Conservation (phyloP, 2,797 vertebrate species). For the Enteromius treurensis region DNA sequence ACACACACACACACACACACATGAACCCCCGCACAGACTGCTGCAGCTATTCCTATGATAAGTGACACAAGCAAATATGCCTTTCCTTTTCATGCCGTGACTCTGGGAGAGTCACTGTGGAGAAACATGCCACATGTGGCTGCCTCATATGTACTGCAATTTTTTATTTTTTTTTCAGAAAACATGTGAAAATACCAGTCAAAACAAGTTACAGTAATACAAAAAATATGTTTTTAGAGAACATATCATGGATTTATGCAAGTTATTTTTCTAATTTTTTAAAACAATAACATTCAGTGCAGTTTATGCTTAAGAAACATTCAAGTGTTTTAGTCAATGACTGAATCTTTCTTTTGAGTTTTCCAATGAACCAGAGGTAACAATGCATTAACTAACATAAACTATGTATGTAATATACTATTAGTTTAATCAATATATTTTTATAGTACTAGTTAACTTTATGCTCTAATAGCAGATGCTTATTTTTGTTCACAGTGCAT, state of each 20-base stretch:
- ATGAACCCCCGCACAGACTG: constrained; percentile 40
- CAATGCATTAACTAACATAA: background rate
- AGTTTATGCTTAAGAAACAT: background rate
- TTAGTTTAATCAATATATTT: background rate
- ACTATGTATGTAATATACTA: background rate
- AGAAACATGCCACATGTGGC: constrained; percentile 69
- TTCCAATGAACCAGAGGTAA: background rate
- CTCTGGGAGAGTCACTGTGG: constrained; percentile 57
- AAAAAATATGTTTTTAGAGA: background rate
- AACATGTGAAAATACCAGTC: background rate
- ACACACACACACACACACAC: constrained; percentile 35
- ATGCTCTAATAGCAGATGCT: no score
- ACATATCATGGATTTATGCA: background rate
- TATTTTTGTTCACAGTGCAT: no score
- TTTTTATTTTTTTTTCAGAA: fast-evolving
- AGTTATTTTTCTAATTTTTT: background rate
- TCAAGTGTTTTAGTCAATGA: background rate
- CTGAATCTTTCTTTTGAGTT: background rate
- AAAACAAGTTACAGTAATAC: background rate
- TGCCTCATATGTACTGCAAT: constrained; percentile 34
- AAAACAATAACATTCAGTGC: background rate
- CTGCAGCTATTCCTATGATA: constrained; percentile 41
- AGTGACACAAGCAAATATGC: constrained; percentile 57
- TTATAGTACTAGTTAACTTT: background rate
- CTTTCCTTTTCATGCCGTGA: constrained; percentile 39